Evolutionary conservation across 1,140 invertebrate species (phyloP), one percentile per base, ranked within the genome.

Genomic region (Cephus cinctus): DNA sequence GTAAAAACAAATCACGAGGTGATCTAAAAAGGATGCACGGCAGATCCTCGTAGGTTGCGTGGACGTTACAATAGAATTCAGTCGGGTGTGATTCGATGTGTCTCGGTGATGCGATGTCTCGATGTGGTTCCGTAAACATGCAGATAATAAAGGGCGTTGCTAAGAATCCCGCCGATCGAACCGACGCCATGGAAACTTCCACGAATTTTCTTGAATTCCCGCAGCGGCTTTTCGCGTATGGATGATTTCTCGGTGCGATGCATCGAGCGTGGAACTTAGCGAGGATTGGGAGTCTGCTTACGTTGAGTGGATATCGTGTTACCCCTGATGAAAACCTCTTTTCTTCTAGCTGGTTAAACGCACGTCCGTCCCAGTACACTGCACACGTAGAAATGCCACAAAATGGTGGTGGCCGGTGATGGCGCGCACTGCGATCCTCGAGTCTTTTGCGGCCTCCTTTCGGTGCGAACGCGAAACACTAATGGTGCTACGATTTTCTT

Each of bases 311-410:
- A 30, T 12, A 11, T 30, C 27, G 27, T 9, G 12, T 3, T 4
- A 9, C 2, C 27, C 11, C 11, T 12, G 27, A 30, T 11, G 25
- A 36, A 9, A 12, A 36, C 34, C 14, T 3, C 27, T 8, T 3
- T 12, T n/a, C n/a, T n/a, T n/a, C n/a, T n/a, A n/a, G n/a, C n/a
- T n/a, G n/a, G n/a, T n/a, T 19, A 15, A 38, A 41, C 41, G 41
- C 43, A 57, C 30, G 36, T 41, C 45, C 43, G 8, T n/a, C n/a
- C 12, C 25, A 16, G n/a, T 1, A 22, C 43, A 52, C 50, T 35
- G 50, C 47, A 43, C 49, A 58, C 54, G 52, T 49, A 61, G 53
- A 53, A 58, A 61, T 61, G 58, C 43, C 38, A 61, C 49, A 61
- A 53, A 40, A 34, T 53, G 46, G 54, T 35, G 46, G 47, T 43